These are phyloP conservation scores for Limnodromus scolopaceus DNA, from an alignment of 2,797 vertebrate species.

Conservation along the genomic window DNA sequence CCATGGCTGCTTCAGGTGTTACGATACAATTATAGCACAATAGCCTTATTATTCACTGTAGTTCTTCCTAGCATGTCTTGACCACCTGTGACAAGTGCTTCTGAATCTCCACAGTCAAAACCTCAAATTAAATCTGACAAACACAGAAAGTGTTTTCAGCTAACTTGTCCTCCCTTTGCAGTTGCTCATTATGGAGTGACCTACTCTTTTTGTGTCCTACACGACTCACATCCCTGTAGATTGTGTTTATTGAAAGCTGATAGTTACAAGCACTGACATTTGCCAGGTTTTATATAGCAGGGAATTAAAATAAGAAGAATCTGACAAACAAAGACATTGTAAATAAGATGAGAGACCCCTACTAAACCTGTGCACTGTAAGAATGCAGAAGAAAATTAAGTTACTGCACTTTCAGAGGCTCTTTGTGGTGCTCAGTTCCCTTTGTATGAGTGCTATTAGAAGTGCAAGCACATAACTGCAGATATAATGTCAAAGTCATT, in stretches of 20 bases:
- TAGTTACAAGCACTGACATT: constrained; percentile 68
- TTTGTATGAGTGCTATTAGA: constrained; percentile 40
- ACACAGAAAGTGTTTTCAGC: constrained; percentile 17
- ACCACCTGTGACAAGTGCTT: constrained; percentile 35
- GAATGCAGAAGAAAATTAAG: constrained; percentile 57
- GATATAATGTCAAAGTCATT: constrained; percentile 30
- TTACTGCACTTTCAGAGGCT: constrained; percentile 45
- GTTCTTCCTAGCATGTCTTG: constrained; percentile 5
- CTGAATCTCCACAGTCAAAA: constrained; percentile 17
- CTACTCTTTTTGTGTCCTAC: constrained; percentile 42
- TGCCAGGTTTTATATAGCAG: constrained; percentile 50
- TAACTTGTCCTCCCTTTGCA: constrained; percentile 49
- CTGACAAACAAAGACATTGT: constrained; percentile 45
- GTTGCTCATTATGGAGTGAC: constrained; percentile 30
- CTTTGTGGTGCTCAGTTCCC: constrained; percentile 19
- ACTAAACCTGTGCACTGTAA: background rate
- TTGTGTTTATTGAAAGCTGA: constrained; percentile 60
- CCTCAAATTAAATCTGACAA: constrained; percentile 70
- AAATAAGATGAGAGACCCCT: constrained; percentile 26
- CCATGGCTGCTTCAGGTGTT: background rate
- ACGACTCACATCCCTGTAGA: constrained; percentile 19
- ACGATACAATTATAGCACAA: background rate
- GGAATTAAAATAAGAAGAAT: constrained; percentile 62
- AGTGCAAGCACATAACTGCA: constrained; percentile 43
- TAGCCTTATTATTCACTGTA: constrained; percentile 13